Conservation (phyloP, 2,888 invertebrate species). For the Apodemia hepburni region DNA sequence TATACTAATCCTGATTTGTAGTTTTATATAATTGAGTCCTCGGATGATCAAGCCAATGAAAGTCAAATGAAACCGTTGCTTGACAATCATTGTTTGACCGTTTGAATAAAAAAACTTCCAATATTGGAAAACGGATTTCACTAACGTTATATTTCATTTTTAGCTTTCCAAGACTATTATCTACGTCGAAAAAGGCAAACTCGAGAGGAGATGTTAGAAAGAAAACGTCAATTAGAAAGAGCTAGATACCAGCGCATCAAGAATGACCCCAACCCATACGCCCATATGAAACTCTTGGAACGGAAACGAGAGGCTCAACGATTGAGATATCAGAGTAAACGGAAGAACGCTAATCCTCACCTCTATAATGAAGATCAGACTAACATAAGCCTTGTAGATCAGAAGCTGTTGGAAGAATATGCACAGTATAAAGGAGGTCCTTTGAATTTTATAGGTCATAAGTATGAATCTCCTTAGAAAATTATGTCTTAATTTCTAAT, state of each 20-base stretch:
- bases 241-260: slow-evolving; percentile 5
- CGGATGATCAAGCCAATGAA: too few species aligned
- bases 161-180: slow-evolving; percentile 2
- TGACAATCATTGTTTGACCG: too few species aligned
- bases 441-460: background rate
- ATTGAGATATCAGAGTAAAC: background rate
- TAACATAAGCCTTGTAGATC: slow-evolving; percentile 1
- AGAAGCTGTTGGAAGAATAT: slow-evolving; percentile 7
- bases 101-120: background rate
- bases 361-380: background rate
- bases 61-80: too few species aligned
- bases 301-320: background rate
- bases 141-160: background rate
- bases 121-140: background rate
- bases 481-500: background rate
- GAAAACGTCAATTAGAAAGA: slow-evolving; percentile 4
- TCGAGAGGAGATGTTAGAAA: slow-evolving; percentile 6
- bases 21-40: too few species aligned
- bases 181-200: background rate
- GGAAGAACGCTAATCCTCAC: slow-evolving; percentile 1
- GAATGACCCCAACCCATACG: background rate
- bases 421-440: background rate
- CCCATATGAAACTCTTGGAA: slow-evolving; percentile 5
- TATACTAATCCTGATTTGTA: too few species aligned
- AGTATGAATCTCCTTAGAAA: slow-evolving; percentile 1